These are phyloP conservation scores for Cyclopterus lumpus DNA, from an alignment of 2,797 vertebrate genomes.

Conservation along the genomic window DNA sequence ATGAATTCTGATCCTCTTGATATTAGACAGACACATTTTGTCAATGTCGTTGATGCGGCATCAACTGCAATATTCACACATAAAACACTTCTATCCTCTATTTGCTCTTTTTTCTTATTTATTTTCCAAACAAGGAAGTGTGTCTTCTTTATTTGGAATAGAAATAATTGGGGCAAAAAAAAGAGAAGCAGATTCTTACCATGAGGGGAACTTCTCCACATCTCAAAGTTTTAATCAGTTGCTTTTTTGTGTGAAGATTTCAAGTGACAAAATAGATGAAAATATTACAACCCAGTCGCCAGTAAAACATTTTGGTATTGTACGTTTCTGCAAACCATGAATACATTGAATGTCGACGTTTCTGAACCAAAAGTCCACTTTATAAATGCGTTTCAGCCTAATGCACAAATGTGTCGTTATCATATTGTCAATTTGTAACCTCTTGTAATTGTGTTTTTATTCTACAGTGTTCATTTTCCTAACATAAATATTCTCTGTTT, in stretches of 20 bases:
- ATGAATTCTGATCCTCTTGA: background rate
- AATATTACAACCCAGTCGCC: background rate
- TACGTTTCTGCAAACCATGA: background rate
- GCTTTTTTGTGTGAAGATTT: background rate
- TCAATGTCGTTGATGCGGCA: background rate
- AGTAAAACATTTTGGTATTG: background rate
- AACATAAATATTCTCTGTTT: background rate
- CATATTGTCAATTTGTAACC: background rate
- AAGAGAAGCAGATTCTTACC: background rate
- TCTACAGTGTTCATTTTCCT: background rate
- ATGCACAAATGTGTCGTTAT: background rate
- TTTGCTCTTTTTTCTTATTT: background rate
- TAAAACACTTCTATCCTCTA: background rate
- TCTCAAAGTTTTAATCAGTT: background rate
- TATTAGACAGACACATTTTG: background rate
- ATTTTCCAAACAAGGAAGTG: background rate
- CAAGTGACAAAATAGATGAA: background rate
- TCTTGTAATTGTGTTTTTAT: background rate
- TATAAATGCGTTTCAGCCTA: background rate
- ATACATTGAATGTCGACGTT: background rate
- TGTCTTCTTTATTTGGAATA: background rate
- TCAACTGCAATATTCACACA: background rate
- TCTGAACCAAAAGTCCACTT: background rate
- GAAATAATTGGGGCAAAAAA: background rate
- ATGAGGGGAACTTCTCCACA: background rate